A percentile compares a stretch with the other conserved stretches of the same genome.
Conservation (phyloP, 2,797 vertebrate species). For the Oreortyx pictus region DNA sequence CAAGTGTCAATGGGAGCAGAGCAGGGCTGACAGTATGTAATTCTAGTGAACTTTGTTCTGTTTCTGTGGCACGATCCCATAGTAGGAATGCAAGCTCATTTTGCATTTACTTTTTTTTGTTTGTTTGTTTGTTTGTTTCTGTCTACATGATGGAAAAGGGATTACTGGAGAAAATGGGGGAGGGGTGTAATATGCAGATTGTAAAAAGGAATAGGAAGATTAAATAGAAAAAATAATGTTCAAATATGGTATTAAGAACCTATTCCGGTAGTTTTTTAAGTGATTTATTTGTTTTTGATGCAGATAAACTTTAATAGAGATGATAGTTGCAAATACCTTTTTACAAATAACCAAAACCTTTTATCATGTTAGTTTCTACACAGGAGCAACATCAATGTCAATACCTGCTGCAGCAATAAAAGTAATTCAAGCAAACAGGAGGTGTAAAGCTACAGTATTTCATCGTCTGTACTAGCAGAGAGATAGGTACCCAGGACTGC, state of each 20-base stretch:
- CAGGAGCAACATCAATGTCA: not conserved
- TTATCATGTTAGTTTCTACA: not conserved
- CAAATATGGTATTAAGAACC: not conserved
- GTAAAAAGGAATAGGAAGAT: not conserved
- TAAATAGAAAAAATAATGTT: conserved; percentile 1
- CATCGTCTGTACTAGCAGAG: not conserved
- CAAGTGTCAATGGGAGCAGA: not conserved
- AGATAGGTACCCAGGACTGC: not conserved
- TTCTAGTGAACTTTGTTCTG: not conserved
- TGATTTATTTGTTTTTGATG: not conserved
- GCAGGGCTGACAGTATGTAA: not conserved
- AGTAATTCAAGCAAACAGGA: not conserved
- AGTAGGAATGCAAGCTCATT: not conserved
- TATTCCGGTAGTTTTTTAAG: not conserved
- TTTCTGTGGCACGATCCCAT: not conserved
- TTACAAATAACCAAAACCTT: not conserved
- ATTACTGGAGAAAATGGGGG: not conserved
- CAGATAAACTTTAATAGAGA: conserved; percentile 13
- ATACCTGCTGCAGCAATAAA: not conserved
- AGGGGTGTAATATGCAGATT: not conserved
- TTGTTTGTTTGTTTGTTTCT: not conserved
- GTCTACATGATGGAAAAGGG: not conserved
- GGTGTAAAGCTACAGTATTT: not conserved
- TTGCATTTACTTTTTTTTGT: not conserved
- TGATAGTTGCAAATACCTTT: not conserved